A percentile compares a stretch with the other conserved stretches of the same genome.
These are phyloP conservation scores for Tridacna gigas DNA, from an alignment of 2,888 invertebrate genomes.

Conservation along the genomic window DNA sequence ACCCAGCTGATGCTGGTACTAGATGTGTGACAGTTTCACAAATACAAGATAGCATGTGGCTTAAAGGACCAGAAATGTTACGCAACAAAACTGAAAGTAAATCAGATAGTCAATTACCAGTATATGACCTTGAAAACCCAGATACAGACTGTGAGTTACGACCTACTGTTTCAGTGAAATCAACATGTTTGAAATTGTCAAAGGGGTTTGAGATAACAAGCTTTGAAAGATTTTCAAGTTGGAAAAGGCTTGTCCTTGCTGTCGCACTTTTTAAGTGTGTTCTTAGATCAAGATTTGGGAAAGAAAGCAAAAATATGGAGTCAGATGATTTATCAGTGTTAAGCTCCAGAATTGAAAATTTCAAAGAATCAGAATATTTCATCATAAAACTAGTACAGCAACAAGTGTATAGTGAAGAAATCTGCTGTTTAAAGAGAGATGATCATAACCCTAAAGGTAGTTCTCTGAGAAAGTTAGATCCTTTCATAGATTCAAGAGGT, in stretches of 20 bases:
- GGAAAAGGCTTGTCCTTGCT: constrained; percentile 20
- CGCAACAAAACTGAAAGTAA: constrained; percentile 20
- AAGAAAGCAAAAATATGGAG: constrained; percentile 2
- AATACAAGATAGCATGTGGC: constrained; percentile 30
- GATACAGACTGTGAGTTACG: constrained; percentile 38
- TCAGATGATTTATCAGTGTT: constrained; percentile 28
- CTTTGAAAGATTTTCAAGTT: constrained; percentile 43
- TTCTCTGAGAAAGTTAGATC: constrained; percentile 30
- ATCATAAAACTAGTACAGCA: constrained; percentile 37
- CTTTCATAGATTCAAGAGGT: constrained; percentile 47
- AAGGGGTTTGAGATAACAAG: not conserved
- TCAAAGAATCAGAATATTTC: constrained; percentile 23
- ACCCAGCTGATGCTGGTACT: too few relatives aligned
- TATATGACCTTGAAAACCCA: constrained; percentile 24
- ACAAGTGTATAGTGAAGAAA: constrained; percentile 30
- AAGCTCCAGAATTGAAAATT: not conserved
- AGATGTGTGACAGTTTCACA: constrained; percentile 21
- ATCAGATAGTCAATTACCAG: not conserved
- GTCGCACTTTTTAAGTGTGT: constrained; percentile 2
- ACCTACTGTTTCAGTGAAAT: constrained; percentile 17
- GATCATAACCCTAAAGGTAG: constrained; percentile 19
- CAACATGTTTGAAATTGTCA: constrained; percentile 11
- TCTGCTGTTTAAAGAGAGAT: constrained; percentile 12
- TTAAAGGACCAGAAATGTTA: constrained; percentile 31
- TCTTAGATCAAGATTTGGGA: constrained; percentile 29